A percentile compares a stretch with the other conserved stretches of the same genome.
Conservation (phyloP, 1,140 invertebrate species). For the Drosophila persimilis region DNA sequence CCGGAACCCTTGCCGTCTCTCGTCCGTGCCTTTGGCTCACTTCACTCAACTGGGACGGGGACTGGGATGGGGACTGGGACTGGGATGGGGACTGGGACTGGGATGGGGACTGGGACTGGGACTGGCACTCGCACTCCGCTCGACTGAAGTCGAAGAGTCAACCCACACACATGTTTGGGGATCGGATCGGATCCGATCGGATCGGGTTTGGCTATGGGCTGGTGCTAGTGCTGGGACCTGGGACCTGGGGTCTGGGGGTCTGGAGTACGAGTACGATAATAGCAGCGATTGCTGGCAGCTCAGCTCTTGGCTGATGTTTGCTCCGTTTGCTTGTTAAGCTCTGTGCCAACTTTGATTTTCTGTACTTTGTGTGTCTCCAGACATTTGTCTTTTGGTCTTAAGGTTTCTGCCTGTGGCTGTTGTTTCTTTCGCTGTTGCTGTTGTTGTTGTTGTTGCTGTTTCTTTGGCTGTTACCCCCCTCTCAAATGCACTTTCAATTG, state of each 20-base stretch:
- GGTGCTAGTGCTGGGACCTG: slow-evolving; percentile 10
- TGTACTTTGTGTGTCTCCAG: slow-evolving; percentile 64
- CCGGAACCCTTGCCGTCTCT: slow-evolving; percentile 55
- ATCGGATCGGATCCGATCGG: slow-evolving; percentile 46
- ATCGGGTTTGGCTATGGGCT: slow-evolving; percentile 38
- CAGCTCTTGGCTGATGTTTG: slow-evolving; percentile 51
- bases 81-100: background rate
- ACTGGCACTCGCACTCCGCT: background rate
- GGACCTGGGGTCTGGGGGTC: slow-evolving; percentile 8
- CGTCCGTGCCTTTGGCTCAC: slow-evolving; percentile 44
- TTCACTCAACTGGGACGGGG: slow-evolving; percentile 46
- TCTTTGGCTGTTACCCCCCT: slow-evolving; percentile 47
- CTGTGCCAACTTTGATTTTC: slow-evolving; percentile 74
- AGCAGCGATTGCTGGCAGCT: slow-evolving; percentile 56
- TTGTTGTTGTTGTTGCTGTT: slow-evolving; percentile 29
- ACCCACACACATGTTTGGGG: slow-evolving; percentile 71
- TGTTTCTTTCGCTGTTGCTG: slow-evolving; percentile 16
- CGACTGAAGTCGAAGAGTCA: slow-evolving; percentile 40
- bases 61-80: background rate
- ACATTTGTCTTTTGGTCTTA: slow-evolving; percentile 66
- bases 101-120: background rate
- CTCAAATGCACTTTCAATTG: slow-evolving; percentile 81
- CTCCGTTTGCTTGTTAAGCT: slow-evolving; percentile 70
- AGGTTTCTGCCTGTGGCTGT: slow-evolving; percentile 36
- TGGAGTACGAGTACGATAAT: slow-evolving; percentile 64